Conservation (phyloP, 2,113 vertebrate genomes). For the Leptosomus discolor region DNA sequence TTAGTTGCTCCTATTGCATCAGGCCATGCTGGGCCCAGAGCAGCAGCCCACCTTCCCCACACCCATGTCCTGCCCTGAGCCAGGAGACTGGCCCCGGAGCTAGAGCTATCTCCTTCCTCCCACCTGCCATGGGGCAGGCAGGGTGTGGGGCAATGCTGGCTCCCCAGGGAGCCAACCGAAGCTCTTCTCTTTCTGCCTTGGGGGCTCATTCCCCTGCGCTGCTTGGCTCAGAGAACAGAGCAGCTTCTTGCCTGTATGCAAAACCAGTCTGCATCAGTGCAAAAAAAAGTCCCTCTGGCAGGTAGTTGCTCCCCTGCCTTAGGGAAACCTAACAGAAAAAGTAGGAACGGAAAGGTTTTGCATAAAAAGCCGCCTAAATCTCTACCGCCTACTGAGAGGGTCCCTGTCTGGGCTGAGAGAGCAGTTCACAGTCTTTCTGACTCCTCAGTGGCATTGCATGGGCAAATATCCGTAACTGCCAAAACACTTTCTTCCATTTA, state of each 20-base stretch:
- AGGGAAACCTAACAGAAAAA: background rate
- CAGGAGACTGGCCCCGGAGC: background rate
- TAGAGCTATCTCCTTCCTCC: background rate
- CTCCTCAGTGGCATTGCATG: background rate
- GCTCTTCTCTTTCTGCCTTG: background rate
- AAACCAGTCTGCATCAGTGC: background rate
- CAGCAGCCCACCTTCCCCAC: rapidly evolving
- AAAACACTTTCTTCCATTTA: background rate
- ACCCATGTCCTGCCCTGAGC: background rate
- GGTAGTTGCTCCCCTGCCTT: background rate
- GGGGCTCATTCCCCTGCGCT: background rate
- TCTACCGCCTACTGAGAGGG: background rate
- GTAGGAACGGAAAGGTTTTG: background rate
- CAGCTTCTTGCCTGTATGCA: background rate
- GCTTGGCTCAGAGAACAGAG: background rate
- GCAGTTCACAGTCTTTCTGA: background rate
- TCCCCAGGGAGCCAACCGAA: rapidly evolving
- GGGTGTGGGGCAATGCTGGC: background rate
- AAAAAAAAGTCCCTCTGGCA: background rate
- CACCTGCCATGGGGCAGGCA: background rate
- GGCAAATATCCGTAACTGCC: background rate
- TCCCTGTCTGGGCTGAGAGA: background rate
- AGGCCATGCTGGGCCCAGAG: background rate
- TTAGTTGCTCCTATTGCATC: background rate
- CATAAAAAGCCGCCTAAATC: background rate